phyloP scores from a whole-genome alignment of 2,888 invertebrate genomes.

The Elmis aenea region DNA sequence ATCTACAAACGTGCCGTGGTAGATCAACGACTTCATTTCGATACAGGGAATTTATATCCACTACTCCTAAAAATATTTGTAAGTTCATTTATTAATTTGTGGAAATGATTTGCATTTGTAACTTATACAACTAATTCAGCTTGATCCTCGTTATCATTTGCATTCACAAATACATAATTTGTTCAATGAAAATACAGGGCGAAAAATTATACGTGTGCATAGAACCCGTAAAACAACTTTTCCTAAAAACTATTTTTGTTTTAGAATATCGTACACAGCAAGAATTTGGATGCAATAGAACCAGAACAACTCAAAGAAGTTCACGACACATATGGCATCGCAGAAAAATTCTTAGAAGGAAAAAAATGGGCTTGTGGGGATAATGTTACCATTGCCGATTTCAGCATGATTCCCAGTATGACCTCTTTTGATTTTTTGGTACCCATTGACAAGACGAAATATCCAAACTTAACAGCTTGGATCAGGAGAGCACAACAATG shows the following conservation, averaged over 20 bases:
- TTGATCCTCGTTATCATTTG: too few species aligned
- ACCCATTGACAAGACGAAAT: constrained; percentile 32
- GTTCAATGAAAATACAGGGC: too few species aligned
- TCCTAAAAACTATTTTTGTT: too few species aligned
- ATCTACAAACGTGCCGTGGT: constrained; percentile 49
- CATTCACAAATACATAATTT: too few species aligned
- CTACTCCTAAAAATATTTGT: not conserved
- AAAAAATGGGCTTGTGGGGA: constrained; percentile 20
- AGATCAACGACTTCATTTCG: constrained; percentile 53
- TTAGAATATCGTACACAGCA: not conserved
- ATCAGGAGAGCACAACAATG: constrained; percentile 34
- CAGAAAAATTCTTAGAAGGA: constrained; percentile 34
- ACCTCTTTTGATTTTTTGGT: constrained; percentile 1
- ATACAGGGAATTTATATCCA: constrained; percentile 49
- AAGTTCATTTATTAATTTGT: too few species aligned
- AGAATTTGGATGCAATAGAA: not conserved
- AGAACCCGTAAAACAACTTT: not conserved
- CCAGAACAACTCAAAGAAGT: constrained; percentile 43
- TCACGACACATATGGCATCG: constrained; percentile 33
- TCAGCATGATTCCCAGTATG: not conserved
- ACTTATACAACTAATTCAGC: too few species aligned
- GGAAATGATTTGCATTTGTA: too few species aligned
- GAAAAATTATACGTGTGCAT: not conserved
- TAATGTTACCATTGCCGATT: constrained; percentile 4
- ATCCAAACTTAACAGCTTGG: constrained; percentile 45